phyloP scores from a whole-genome alignment of 2,113 vertebrate species.

The Mellivora capensis region DNA sequence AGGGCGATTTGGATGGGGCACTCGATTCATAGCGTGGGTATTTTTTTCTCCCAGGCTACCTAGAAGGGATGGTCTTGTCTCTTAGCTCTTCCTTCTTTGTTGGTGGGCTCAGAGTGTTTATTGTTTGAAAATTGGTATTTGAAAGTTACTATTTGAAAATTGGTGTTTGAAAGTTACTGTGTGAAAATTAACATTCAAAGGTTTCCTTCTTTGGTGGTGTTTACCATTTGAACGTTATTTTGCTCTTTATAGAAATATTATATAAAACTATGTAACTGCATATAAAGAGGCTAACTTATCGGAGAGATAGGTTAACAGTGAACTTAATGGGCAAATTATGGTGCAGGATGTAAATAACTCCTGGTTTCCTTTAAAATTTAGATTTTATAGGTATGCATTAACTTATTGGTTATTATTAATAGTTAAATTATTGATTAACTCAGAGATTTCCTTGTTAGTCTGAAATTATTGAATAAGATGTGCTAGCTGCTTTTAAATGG shows the following conservation, averaged over 20 bases:
- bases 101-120: not conserved
- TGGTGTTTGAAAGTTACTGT: not conserved
- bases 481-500: not conserved
- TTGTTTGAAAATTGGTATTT: not conserved
- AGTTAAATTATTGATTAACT: not conserved
- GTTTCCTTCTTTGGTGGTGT: not conserved
- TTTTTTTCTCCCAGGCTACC: not conserved
- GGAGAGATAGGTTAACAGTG: not conserved
- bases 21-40: not conserved
- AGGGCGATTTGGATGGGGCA: not conserved
- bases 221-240: not conserved
- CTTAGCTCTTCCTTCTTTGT: not conserved
- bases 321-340: not conserved
- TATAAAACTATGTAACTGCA: not conserved
- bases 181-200: not conserved
- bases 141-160: not conserved
- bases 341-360: not conserved
- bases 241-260: slow-evolving; percentile 8
- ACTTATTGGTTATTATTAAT: not conserved
- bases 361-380: not conserved
- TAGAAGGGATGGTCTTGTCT: not conserved
- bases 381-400: not conserved
- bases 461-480: slow-evolving; percentile 1
- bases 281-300: not conserved
- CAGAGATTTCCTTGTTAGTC: not conserved